Percentiles rank a stretch among this genome's conserved stretches.
Conservation (phyloP, 2,888 invertebrate species). For the Itoplectis maculator region DNA sequence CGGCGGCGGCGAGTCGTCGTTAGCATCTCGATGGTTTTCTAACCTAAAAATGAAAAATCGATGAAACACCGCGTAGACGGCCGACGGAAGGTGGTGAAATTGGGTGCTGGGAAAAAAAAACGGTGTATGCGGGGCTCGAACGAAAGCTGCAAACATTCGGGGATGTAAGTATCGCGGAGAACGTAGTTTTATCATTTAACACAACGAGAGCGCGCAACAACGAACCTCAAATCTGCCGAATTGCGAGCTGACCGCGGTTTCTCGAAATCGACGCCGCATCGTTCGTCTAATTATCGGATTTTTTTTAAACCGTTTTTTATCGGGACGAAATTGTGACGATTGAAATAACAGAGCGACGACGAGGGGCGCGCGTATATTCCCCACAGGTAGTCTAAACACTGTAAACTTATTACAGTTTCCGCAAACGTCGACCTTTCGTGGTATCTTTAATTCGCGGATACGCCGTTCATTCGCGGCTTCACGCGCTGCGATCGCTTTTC, state of each 20-base stretch:
- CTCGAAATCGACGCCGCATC: neutral
- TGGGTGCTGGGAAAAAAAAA: neutral
- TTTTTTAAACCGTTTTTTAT: neutral
- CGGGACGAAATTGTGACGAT: neutral
- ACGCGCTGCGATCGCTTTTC: slow-evolving; percentile 15
- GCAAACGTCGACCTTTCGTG: neutral
- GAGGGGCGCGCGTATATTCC: neutral
- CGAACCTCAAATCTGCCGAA: slow-evolving; percentile 6
- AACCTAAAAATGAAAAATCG: slow-evolving; percentile 18
- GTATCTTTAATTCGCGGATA: neutral
- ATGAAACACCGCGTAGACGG: neutral
- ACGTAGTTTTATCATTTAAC: neutral
- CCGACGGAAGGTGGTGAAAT: neutral
- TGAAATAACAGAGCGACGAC: neutral
- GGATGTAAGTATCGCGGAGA: neutral
- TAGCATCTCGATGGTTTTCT: slow-evolving; percentile 7
- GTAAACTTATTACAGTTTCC: neutral
- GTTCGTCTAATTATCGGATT: neutral
- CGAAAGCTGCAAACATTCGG: neutral
- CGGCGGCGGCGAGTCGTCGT: too few species aligned
- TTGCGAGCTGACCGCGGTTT: neutral
- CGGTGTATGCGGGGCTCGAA: neutral
- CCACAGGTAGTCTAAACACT: slow-evolving; percentile 3
- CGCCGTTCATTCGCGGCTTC: too few species aligned
- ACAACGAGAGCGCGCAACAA: neutral